phyloP scores from a whole-genome alignment of 2,113 vertebrate species.

The Scopus umbretta region DNA sequence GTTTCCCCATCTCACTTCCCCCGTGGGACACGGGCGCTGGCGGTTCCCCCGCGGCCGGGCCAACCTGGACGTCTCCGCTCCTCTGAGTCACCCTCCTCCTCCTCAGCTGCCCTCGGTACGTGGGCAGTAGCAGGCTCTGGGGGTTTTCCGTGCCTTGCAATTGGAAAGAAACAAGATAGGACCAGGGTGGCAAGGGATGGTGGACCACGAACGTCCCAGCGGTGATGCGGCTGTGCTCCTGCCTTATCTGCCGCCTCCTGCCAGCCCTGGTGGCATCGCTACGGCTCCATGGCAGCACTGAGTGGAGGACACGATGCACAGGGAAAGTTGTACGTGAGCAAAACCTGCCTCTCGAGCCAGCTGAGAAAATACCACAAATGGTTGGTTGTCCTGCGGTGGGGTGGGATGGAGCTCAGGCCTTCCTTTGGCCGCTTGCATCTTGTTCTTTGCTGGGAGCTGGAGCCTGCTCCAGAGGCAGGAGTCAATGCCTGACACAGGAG shows the following conservation, averaged over 20 bases:
- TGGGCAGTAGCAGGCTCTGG: neutral
- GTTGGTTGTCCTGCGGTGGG: neutral
- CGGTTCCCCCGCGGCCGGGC: neutral
- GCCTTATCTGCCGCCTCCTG: neutral
- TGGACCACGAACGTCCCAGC: neutral
- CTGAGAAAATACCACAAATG: neutral
- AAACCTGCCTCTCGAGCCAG: neutral
- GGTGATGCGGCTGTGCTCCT: neutral
- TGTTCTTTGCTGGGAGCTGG: neutral
- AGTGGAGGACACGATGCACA: neutral
- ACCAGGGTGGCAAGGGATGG: neutral
- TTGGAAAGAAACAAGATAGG: neutral
- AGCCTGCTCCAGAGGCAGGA: neutral
- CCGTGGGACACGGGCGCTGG: rapidly evolving
- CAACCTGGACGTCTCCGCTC: neutral
- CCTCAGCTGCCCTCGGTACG: neutral
- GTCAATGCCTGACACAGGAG: neutral
- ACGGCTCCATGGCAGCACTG: neutral
- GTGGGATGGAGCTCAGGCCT: neutral
- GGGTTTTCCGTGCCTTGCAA: neutral
- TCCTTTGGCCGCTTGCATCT: neutral
- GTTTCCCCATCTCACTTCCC: neutral
- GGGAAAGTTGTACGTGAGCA: neutral
- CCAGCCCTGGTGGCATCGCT: neutral
- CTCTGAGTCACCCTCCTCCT: slow-evolving; percentile 25